Percentiles rank a stretch among this genome's conserved stretches.
These are phyloP conservation scores for Punctoribates punctum DNA, from an alignment of 2,888 invertebrate species.

Conservation along the genomic window DNA sequence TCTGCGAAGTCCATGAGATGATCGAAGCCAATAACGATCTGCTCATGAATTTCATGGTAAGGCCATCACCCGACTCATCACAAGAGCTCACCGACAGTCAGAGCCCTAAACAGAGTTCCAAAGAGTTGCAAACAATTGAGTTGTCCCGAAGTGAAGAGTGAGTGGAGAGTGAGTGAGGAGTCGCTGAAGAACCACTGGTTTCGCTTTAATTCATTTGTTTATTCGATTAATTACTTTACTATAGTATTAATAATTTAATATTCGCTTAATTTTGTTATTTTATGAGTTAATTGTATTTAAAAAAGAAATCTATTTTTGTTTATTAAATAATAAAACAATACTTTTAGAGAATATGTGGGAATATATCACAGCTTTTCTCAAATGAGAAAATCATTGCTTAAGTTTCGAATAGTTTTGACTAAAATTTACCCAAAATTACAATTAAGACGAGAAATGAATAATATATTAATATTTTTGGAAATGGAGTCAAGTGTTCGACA, in stretches of 20 bases:
- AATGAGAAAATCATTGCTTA: too few relatives aligned
- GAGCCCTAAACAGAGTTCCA: background rate
- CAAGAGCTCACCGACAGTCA: background rate
- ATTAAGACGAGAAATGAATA: background rate
- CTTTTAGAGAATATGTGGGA: too few relatives aligned
- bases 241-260: background rate
- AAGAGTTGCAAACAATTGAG: too few relatives aligned
- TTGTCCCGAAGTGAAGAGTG: too few relatives aligned
- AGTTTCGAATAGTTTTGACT: too few relatives aligned
- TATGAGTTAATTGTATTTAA: background rate
- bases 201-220: too few relatives aligned
- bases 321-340: background rate
- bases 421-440: too few relatives aligned
- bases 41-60: background rate
- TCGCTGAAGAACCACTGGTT: too few relatives aligned
- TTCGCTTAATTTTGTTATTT: background rate
- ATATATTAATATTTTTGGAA: background rate
- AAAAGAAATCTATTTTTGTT: background rate
- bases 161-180: too few relatives aligned
- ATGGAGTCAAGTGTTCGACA: background rate
- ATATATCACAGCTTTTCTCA: too few relatives aligned
- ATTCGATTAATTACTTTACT: background rate
- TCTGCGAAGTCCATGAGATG: conserved; percentile 1
- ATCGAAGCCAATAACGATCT: background rate
- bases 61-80: too few relatives aligned